These are phyloP conservation scores for Cheirogaleus medius DNA, from an alignment of 2,113 vertebrate genomes.

Conservation along the genomic window DNA sequence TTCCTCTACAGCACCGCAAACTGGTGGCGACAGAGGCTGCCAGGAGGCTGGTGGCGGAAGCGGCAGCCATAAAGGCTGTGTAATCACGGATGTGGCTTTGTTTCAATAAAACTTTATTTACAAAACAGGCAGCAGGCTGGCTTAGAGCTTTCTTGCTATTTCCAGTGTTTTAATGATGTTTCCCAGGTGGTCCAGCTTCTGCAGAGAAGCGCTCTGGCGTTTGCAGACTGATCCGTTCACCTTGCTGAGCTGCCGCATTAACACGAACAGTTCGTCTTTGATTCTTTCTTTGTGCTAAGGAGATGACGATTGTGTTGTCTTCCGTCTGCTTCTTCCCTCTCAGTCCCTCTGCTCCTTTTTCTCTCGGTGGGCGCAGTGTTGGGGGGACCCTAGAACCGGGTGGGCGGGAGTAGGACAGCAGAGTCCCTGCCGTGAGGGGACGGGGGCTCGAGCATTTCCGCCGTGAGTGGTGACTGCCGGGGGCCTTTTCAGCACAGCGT, in stretches of 20 bases:
- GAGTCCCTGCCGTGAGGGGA: too few species aligned
- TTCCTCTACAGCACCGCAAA: too few species aligned
- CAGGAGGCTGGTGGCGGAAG: too few species aligned
- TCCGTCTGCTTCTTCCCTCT: background rate
- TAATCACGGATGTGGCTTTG: fast-evolving
- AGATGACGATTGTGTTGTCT: too few species aligned
- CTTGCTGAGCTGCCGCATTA: fast-evolving
- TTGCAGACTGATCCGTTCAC: fast-evolving
- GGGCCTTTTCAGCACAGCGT: too few species aligned
- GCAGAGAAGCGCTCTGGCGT: background rate
- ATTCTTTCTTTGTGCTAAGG: background rate
- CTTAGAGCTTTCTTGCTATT: too few species aligned
- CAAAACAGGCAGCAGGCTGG: background rate
- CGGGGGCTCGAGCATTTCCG: too few species aligned
- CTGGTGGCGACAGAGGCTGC: background rate
- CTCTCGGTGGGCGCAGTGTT: fast-evolving
- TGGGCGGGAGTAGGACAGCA: too few species aligned
- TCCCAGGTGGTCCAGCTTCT: background rate
- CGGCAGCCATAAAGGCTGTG: too few species aligned
- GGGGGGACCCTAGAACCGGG: too few species aligned
- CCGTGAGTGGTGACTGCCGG: too few species aligned
- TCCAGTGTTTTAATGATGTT: fast-evolving
- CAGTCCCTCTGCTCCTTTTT: background rate
- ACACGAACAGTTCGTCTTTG: fast-evolving
- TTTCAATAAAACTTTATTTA: background rate